phyloP scores from a whole-genome alignment of 2,888 invertebrate genomes.

The Philhelius pedissequus region DNA sequence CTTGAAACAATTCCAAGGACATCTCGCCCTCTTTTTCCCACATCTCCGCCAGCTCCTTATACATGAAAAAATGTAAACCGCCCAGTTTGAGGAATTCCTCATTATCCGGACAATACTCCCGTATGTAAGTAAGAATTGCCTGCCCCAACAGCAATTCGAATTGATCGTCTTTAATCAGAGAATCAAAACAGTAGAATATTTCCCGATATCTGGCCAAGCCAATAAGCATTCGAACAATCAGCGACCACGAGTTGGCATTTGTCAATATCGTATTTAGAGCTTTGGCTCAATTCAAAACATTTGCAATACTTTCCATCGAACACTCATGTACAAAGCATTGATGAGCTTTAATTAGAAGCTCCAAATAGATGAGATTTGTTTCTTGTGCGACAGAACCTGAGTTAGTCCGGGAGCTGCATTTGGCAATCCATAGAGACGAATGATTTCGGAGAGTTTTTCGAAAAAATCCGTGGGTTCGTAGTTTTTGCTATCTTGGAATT shows the following conservation, averaged over 20 bases:
- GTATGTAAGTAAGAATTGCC: slow-evolving; percentile 80
- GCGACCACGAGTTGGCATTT: slow-evolving; percentile 85
- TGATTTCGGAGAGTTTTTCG: slow-evolving; percentile 74
- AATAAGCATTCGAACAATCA: slow-evolving; percentile 90
- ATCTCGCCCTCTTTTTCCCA: slow-evolving; percentile 88
- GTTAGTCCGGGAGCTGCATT: slow-evolving; percentile 65
- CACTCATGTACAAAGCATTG: slow-evolving; percentile 92
- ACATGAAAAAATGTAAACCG: slow-evolving; percentile 91
- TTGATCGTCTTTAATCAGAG: slow-evolving; percentile 90
- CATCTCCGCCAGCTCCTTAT: slow-evolving; percentile 90
- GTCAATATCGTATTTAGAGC: slow-evolving; percentile 83
- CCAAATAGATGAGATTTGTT: slow-evolving; percentile 82
- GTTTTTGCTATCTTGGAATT: slow-evolving; percentile 74
- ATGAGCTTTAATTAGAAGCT: slow-evolving; percentile 90
- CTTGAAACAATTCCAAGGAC: slow-evolving; percentile 70
- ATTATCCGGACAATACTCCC: slow-evolving; percentile 84
- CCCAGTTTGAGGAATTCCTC: slow-evolving; percentile 90
- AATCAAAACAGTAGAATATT: slow-evolving; percentile 93
- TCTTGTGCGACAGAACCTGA: slow-evolving; percentile 77
- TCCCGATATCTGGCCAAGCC: slow-evolving; percentile 92
- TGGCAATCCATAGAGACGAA: slow-evolving; percentile 75
- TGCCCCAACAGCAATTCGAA: slow-evolving; percentile 89
- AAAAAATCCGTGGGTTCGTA: slow-evolving; percentile 75
- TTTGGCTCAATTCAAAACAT: slow-evolving; percentile 86
- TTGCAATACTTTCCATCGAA: slow-evolving; percentile 94